Percentiles rank a stretch among this genome's conserved stretches.
phyloP scores from a whole-genome alignment of 2,888 invertebrate genomes.

The Epistrophe grossulariae region DNA sequence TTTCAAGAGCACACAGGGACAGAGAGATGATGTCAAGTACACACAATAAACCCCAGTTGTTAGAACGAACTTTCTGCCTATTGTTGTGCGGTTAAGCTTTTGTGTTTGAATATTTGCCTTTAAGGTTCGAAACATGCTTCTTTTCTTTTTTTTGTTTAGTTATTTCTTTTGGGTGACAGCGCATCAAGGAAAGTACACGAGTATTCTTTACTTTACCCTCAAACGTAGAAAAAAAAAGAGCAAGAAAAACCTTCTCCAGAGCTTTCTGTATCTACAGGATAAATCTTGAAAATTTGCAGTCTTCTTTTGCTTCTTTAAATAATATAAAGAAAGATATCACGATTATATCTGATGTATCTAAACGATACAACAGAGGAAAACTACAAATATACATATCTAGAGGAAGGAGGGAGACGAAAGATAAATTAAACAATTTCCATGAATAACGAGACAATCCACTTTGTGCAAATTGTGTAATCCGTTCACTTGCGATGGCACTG shows the following conservation, averaged over 20 bases:
- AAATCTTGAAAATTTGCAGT: constrained; percentile 54
- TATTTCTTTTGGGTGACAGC: constrained; percentile 30
- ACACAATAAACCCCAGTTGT: constrained; percentile 66
- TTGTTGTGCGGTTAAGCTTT: constrained; percentile 74
- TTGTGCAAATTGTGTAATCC: constrained; percentile 77
- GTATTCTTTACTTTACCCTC: neutral
- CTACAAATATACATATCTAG: too few relatives aligned
- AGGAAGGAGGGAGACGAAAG: constrained; percentile 16
- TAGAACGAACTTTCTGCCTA: constrained; percentile 64
- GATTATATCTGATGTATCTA: neutral
- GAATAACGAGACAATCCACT: constrained; percentile 78
- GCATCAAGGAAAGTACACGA: constrained; percentile 3
- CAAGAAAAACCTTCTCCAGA: constrained; percentile 20
- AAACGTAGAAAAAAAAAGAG: constrained; percentile 31
- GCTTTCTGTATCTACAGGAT: neutral
- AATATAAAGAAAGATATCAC: neutral
- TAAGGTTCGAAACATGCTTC: constrained; percentile 35
- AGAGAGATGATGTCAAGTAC: constrained; percentile 71
- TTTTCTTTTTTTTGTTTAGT: constrained; percentile 6
- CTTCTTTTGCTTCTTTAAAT: neutral
- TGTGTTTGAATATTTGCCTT: constrained; percentile 61
- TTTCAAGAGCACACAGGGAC: constrained; percentile 49
- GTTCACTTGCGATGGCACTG: constrained; percentile 60
- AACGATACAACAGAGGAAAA: neutral
- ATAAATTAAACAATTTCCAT: constrained; percentile 77